A percentile compares a stretch with the other conserved stretches of the same genome.
phyloP scores from a whole-genome alignment of 1,140 invertebrate genomes.

The Oryctes rhinoceros region DNA sequence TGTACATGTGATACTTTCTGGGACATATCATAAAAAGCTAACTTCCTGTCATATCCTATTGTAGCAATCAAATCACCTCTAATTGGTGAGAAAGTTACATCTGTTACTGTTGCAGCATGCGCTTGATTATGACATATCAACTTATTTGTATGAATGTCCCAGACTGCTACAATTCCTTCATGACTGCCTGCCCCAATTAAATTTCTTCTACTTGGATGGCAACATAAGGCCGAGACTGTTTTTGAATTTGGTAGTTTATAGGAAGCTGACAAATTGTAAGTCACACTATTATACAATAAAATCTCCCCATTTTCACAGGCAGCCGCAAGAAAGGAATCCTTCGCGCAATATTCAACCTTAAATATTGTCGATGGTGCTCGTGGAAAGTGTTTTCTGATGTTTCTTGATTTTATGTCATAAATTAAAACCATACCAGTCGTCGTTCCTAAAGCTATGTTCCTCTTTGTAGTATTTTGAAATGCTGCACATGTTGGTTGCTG shows the following conservation, averaged over 20 bases:
- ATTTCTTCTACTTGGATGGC: conserved; percentile 54
- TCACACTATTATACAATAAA: conserved; percentile 53
- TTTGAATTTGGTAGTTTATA: conserved; percentile 55
- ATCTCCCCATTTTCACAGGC: conserved; percentile 55
- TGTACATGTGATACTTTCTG: conserved; percentile 48
- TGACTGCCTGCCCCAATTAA: conserved; percentile 54
- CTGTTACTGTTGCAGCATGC: conserved; percentile 54
- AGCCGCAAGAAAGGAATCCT: conserved; percentile 56
- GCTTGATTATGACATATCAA: conserved; percentile 50
- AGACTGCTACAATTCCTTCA: conserved; percentile 57
- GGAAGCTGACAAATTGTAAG: conserved; percentile 48
- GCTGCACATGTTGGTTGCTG: conserved; percentile 55
- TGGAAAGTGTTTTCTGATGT: conserved; percentile 53
- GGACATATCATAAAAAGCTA: conserved; percentile 55
- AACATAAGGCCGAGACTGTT: conserved; percentile 52
- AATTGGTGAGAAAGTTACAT: conserved; percentile 54
- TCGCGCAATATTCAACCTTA: conserved; percentile 53
- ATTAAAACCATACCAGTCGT: conserved; percentile 54
- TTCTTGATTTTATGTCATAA: conserved; percentile 57
- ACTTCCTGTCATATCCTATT: conserved; percentile 54
- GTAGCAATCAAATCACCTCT: conserved; percentile 54
- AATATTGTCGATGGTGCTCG: conserved; percentile 49
- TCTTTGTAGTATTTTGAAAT: conserved; percentile 58
- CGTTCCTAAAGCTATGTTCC: conserved; percentile 57
- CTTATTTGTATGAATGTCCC: conserved; percentile 57